Percentiles rank a stretch among this genome's conserved stretches.
These are phyloP conservation scores for Genyomyrus donnyi DNA, from an alignment of 2,113 vertebrate species.

Conservation along the genomic window DNA sequence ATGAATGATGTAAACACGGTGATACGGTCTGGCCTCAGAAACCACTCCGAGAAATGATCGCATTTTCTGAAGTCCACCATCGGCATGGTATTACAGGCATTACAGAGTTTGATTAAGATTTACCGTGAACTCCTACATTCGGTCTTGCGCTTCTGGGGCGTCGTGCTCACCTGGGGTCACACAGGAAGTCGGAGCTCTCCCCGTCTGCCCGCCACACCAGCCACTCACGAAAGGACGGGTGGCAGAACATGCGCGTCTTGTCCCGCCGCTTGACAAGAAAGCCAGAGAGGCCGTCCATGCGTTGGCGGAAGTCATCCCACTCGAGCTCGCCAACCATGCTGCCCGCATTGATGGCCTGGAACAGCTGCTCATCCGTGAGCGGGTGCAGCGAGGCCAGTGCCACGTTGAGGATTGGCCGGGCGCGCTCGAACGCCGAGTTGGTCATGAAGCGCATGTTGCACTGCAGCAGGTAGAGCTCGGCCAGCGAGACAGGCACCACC, in stretches of 20 bases:
- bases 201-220: conserved; percentile 92
- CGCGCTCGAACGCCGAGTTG: conserved; percentile 85
- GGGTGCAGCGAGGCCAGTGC: conserved; percentile 90
- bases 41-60: no score
- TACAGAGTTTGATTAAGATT: background rate
- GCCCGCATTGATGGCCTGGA: conserved; percentile 83
- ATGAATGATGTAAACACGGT: background rate
- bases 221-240: conserved; percentile 97
- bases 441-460: conserved; percentile 98
- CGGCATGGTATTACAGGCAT: background rate
- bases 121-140: background rate
- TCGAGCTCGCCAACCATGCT: conserved; percentile 68
- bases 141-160: background rate
- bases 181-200: conserved; percentile 88
- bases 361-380: conserved; percentile 94
- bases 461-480: conserved; percentile 93
- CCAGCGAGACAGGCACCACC: conserved; percentile 89
- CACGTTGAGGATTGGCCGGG: conserved; percentile 81
- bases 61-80: background rate
- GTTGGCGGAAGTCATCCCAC: conserved; percentile 92
- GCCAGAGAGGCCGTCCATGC: conserved; percentile 84
- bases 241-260: conserved; percentile 97
- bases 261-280: conserved; percentile 88
- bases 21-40: background rate
- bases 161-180: conserved; percentile 80